Evolutionary conservation across 2,888 invertebrate species (phyloP).

Genomic region (Ischnus inquisitorius): DNA sequence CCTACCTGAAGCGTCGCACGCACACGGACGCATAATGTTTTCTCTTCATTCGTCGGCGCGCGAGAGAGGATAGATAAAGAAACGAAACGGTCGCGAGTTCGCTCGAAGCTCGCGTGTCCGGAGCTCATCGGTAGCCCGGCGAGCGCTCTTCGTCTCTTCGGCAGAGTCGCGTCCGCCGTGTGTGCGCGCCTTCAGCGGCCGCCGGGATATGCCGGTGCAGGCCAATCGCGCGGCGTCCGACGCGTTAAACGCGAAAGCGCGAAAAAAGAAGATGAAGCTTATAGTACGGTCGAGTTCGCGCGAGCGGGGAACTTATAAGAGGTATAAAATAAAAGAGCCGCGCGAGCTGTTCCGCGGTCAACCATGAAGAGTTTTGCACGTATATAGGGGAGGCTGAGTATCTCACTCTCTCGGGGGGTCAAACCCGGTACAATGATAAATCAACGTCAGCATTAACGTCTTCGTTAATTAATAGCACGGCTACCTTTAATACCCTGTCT

Average conservation of each 20-base stretch:
- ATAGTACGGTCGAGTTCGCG: not conserved
- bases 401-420: constrained; percentile 63
- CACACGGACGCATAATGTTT: not conserved
- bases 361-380: not conserved
- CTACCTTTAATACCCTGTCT: constrained; percentile 60
- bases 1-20: not conserved
- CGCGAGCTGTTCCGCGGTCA: constrained; percentile 31
- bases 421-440: constrained; percentile 69
- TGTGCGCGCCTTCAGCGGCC: not conserved
- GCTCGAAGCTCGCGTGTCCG: constrained; percentile 61
- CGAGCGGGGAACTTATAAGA: not conserved
- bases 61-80: constrained; percentile 23
- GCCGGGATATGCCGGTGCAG: not conserved
- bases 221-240: not conserved
- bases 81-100: constrained; percentile 29
- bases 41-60: not conserved
- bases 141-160: constrained; percentile 6
- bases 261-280: constrained; percentile 9
- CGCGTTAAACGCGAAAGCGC: constrained; percentile 21
- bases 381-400: not conserved
- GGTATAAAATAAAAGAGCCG: constrained; percentile 7
- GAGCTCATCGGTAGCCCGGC: constrained; percentile 57
- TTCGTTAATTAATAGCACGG: constrained; percentile 72
- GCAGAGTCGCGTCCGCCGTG: not conserved
- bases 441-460: constrained; percentile 72